Evolutionary conservation across 2,888 invertebrate species (phyloP), one percentile per base, ranked within the genome.

Genomic region (Lycaena phlaeas): DNA sequence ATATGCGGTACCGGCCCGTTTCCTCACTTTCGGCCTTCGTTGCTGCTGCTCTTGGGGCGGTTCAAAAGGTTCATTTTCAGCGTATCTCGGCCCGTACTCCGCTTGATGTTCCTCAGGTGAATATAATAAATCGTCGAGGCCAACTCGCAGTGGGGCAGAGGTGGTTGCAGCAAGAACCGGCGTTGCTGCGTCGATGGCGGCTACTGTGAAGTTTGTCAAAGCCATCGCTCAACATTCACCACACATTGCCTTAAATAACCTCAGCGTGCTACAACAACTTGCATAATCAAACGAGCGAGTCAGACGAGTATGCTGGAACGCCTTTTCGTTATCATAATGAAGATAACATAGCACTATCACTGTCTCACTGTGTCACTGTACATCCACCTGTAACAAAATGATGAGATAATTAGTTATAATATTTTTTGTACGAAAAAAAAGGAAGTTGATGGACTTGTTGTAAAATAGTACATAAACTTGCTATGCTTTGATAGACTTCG

Each of bases 1-100:
- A 47, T 84, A 84, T 9, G 81, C 63, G 10, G 77, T 65, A n/a
- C 84, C 84, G 5, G 82, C 78, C 41, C 84, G 72, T 51, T 82
- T 84, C 48, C 79, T 62, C 10, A 81, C 66, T 50, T 84, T 84
- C 0, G 77, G 58, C 36, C 77, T 62, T 49, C 73, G 52, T 42
- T 54, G 56, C 42, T 56, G 59, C 28, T 49, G 61, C 42, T 65
- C 65, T 48, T 59, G 42, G 12, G 81, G 84, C 25, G 68, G 69
- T 7, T 60, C 43, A 34, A 70, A 66, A 1, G 78, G 78, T 42
- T 69, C 68, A 42, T 67, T 61, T 15, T 64, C 66, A 7, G 64
- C 51, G 42, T 68, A 73, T 17, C 68, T 64, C 7, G 57, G 51
- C 26, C 52, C 51, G 26, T 56, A 56, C 22, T 75, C 73, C 3